phyloP scores from a whole-genome alignment of 2,113 vertebrate genomes.

The Sebastes schlegelii region DNA sequence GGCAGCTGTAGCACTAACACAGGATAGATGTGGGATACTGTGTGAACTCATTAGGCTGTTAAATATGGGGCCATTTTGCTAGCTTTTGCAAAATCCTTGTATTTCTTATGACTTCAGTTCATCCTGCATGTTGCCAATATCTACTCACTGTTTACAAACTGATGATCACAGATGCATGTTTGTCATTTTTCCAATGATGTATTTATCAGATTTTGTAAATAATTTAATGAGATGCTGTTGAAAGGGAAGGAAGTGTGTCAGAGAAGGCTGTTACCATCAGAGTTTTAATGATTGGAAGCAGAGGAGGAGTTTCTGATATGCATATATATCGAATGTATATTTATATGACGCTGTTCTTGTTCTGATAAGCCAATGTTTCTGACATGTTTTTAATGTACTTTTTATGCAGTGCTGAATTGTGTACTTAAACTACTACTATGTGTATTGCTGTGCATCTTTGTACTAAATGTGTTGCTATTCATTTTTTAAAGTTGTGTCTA shows the following conservation, averaged over 20 bases:
- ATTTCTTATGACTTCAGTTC: constrained; percentile 48
- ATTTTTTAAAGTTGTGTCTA: constrained; percentile 87
- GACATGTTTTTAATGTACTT: constrained; percentile 77
- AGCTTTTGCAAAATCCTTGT: constrained; percentile 45
- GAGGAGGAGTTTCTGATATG: constrained; percentile 57
- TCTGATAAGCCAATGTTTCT: constrained; percentile 70
- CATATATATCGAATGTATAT: constrained; percentile 91
- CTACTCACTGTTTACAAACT: constrained; percentile 78
- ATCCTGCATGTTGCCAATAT: constrained; percentile 86
- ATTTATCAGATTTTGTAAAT: constrained; percentile 70
- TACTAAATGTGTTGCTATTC: constrained; percentile 76
- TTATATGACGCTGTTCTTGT: constrained; percentile 89
- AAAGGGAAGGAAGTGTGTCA: constrained; percentile 42
- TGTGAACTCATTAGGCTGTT: constrained; percentile 25
- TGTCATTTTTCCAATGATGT: constrained; percentile 50
- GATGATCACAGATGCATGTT: constrained; percentile 77
- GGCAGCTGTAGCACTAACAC: constrained; percentile 60
- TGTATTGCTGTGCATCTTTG: constrained; percentile 78
- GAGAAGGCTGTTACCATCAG: constrained; percentile 30
- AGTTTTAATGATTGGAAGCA: constrained; percentile 51
- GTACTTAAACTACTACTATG: constrained; percentile 74
- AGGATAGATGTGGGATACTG: constrained; percentile 19
- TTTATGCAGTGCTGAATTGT: constrained; percentile 82
- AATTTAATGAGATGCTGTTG: constrained; percentile 51
- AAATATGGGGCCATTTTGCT: constrained; percentile 35